These are phyloP conservation scores for Papilio dardanus DNA, from an alignment of 1,140 invertebrate genomes.

Conservation along the genomic window DNA sequence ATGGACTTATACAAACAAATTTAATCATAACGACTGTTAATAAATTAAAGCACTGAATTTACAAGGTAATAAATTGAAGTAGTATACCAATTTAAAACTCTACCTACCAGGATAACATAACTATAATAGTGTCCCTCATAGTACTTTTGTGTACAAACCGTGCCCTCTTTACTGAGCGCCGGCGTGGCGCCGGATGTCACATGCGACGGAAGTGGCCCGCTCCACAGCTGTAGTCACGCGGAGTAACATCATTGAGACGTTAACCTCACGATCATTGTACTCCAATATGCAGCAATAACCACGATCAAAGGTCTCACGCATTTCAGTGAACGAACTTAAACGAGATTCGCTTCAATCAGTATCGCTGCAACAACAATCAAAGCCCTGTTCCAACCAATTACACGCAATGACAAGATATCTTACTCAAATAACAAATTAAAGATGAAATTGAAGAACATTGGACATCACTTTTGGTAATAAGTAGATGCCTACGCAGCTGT, in stretches of 20 bases:
- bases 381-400: neutral
- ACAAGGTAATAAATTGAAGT: too few species aligned
- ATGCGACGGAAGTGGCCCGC: slow-evolving; percentile 19
- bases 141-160: slow-evolving; percentile 11
- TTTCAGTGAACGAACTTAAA: slow-evolving; percentile 27
- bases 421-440: neutral
- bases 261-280: slow-evolving; percentile 27
- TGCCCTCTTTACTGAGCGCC: slow-evolving; percentile 20
- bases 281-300: slow-evolving; percentile 26
- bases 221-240: slow-evolving; percentile 7
- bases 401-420: neutral
- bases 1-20: too few species aligned
- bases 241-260: slow-evolving; percentile 29
- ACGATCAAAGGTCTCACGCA: slow-evolving; percentile 25
- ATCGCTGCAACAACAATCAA: neutral
- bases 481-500: too few species aligned
- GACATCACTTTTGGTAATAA: neutral
- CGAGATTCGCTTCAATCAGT: slow-evolving; percentile 4
- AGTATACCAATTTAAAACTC: too few species aligned
- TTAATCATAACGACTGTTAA: too few species aligned
- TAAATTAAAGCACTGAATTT: too few species aligned
- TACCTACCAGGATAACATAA: neutral
- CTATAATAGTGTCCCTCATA: neutral
- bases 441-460: neutral
- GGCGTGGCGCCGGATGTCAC: slow-evolving; percentile 16